A percentile compares a stretch with the other conserved stretches of the same genome.
These are phyloP conservation scores for Drosophila setifemur DNA, from an alignment of 1,140 invertebrate genomes.

Conservation along the genomic window DNA sequence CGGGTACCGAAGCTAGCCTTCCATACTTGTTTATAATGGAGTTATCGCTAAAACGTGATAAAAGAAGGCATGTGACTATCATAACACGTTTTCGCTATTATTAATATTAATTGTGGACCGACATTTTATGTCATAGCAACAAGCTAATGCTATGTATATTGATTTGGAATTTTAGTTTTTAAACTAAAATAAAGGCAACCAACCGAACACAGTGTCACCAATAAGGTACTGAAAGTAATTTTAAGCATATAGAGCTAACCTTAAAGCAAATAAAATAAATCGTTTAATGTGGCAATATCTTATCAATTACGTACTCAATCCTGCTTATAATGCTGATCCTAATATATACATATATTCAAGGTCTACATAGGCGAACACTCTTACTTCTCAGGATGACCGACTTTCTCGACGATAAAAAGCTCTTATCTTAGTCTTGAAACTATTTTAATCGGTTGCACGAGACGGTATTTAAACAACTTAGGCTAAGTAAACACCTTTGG, in stretches of 20 bases:
- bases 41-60: conserved; percentile 56
- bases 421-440: conserved; percentile 3
- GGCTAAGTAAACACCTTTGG: neutral
- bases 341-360: conserved; percentile 12
- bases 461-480: conserved; percentile 7
- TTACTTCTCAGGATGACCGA: conserved; percentile 11
- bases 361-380: neutral
- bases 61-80: conserved; percentile 42
- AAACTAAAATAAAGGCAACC: too few species aligned
- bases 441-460: conserved; percentile 1
- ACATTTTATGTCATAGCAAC: conserved; percentile 26
- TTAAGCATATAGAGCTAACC: neutral
- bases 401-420: conserved; percentile 13
- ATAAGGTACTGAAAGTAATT: neutral
- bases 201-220: too few species aligned
- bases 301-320: conserved; percentile 27
- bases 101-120: neutral
- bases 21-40: too few species aligned
- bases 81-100: conserved; percentile 48
- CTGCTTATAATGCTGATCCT: neutral
- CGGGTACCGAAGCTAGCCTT: too few species aligned
- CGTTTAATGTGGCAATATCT: conserved; percentile 13
- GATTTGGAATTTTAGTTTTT: too few species aligned
- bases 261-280: neutral
- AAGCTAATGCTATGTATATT: conserved; percentile 19